phyloP scores from a whole-genome alignment of 2,888 invertebrate species.

The Petrophora chlorosata region DNA sequence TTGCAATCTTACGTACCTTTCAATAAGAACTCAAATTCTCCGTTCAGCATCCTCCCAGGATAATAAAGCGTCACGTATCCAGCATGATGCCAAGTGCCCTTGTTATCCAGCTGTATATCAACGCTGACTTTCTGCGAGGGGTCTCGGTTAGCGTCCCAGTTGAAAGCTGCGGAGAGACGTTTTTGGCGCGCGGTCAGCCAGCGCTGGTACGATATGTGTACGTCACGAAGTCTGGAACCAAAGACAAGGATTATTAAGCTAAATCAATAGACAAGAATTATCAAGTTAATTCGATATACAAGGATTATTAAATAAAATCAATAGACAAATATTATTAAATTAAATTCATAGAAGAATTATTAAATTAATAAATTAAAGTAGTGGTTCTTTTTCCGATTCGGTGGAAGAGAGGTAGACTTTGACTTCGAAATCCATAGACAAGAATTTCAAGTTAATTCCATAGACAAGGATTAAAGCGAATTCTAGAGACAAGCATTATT shows the following conservation, averaged over 20 bases:
- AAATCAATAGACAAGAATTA: too few relatives aligned
- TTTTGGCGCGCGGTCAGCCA: constrained; percentile 85
- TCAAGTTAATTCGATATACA: too few relatives aligned
- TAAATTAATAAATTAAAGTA: too few relatives aligned
- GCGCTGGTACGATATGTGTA: constrained; percentile 87
- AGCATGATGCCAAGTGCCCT: constrained; percentile 84
- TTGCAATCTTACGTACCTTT: constrained; percentile 59
- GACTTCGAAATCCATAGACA: background rate
- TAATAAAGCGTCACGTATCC: constrained; percentile 87
- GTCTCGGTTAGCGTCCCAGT: constrained; percentile 94
- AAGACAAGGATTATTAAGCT: too few relatives aligned
- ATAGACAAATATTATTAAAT: too few relatives aligned
- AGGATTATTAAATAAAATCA: too few relatives aligned
- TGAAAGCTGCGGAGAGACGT: constrained; percentile 87
- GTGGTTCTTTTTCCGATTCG: too few relatives aligned
- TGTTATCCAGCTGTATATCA: constrained; percentile 85
- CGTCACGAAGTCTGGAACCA: constrained; percentile 87
- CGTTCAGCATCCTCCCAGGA: constrained; percentile 89
- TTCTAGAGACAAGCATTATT: too few relatives aligned
- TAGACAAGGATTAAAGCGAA: too few relatives aligned
- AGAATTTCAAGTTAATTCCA: background rate
- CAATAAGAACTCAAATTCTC: constrained; percentile 85
- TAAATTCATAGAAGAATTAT: too few relatives aligned
- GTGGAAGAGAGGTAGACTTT: too few relatives aligned
- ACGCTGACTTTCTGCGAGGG: constrained; percentile 88